phyloP scores from a whole-genome alignment of 2,113 vertebrate species.

The Antigone vipio region DNA sequence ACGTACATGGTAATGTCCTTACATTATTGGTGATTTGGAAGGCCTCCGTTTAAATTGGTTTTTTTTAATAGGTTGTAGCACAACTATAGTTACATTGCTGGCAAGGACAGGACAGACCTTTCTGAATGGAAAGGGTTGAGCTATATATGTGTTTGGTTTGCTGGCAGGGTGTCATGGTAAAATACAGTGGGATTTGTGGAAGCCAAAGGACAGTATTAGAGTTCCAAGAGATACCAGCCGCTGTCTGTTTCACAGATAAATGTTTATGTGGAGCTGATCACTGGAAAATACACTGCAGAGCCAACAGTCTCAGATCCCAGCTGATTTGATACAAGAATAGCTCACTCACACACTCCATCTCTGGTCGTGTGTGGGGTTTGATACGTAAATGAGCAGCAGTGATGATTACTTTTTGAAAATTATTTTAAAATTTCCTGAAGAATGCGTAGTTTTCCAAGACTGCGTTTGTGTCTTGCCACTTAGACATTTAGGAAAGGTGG shows the following conservation, averaged over 20 bases:
- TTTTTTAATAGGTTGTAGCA: not conserved
- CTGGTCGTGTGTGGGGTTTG: not conserved
- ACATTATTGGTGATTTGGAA: not conserved
- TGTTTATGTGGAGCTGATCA: not conserved
- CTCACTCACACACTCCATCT: not conserved
- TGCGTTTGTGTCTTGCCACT: not conserved
- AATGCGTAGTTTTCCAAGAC: not conserved
- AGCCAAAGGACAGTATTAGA: not conserved
- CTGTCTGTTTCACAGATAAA: not conserved
- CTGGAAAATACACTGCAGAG: not conserved
- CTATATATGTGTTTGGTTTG: not conserved
- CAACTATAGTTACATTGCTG: not conserved
- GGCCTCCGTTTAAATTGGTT: fast-evolving
- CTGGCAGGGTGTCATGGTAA: not conserved
- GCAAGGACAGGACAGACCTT: not conserved
- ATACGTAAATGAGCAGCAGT: not conserved
- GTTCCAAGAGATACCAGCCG: not conserved
- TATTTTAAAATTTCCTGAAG: not conserved
- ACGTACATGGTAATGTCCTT: not conserved
- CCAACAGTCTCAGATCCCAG: not conserved
- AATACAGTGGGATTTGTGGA: not conserved
- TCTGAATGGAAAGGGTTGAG: not conserved
- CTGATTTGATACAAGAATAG: not conserved
- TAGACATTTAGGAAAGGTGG: not conserved
- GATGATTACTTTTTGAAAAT: not conserved